phyloP scores from a whole-genome alignment of 2,797 vertebrate genomes.

The Onychomys leucogaster region DNA sequence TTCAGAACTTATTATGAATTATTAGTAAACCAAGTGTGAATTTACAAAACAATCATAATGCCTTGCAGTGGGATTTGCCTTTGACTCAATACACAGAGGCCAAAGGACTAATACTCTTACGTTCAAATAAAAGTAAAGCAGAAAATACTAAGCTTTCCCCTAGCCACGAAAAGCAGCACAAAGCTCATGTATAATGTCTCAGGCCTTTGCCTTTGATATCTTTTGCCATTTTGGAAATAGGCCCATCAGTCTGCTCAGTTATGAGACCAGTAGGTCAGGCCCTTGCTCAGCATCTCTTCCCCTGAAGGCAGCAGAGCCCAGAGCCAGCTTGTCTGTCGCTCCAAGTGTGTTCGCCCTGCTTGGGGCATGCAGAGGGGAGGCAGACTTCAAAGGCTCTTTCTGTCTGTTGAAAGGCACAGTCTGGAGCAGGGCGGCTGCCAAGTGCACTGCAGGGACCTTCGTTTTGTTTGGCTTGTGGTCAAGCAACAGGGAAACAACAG shows the following conservation, averaged over 20 bases:
- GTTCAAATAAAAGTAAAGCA: background rate
- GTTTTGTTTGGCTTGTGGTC: slow-evolving; percentile 57
- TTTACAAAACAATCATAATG: slow-evolving; percentile 26
- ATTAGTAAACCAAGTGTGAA: background rate
- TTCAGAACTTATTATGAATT: background rate
- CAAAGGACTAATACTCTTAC: background rate
- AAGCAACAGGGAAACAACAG: slow-evolving; percentile 19
- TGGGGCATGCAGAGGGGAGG: background rate
- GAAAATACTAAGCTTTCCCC: background rate
- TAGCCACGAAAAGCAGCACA: background rate
- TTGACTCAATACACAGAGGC: background rate
- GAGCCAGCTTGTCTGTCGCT: slow-evolving; percentile 49
- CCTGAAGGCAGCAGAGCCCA: slow-evolving; percentile 26
- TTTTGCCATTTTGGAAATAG: slow-evolving; percentile 9
- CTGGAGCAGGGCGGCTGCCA: slow-evolving; percentile 60
- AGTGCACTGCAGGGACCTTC: background rate
- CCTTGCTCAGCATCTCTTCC: slow-evolving; percentile 30
- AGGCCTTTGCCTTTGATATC: background rate
- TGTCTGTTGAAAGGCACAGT: background rate
- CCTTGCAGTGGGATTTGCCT: background rate
- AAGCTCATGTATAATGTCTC: background rate
- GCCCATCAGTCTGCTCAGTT: background rate
- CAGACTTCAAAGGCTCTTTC: slow-evolving; percentile 34
- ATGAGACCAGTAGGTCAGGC: background rate
- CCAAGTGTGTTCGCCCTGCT: background rate